Base-by-base conservation (phyloP, 2,113 vertebrate genomes). In the Ascaphus truei region DNA sequence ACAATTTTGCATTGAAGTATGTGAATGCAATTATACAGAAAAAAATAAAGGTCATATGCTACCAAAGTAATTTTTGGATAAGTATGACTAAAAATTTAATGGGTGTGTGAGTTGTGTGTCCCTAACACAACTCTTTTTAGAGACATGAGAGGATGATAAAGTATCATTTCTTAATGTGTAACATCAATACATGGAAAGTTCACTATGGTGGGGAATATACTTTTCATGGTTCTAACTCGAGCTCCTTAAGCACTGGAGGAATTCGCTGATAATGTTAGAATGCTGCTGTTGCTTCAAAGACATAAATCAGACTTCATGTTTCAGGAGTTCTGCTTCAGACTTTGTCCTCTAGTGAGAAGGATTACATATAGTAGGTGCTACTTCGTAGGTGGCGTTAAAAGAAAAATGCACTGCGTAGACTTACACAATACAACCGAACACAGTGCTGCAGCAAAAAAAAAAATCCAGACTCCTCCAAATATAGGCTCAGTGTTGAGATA, bases 251-350 rank as follows among this genome's bases (percentile, higher is more conserved):
- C 43, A 34, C 39, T 16, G 7, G 37, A 58, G 65, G 65, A 68
- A 68, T 68, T 68, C 53, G 37, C 65, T 68, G 65, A 68, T 68
- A 68, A 33, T 47, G 22, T 41, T 34, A 68, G 65, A 48, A 68
- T 48, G 55, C 55, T 50, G 65, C 43, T 37, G n/a, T 36, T 31
- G 12, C 22, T 5, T 48, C 29, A 41, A n/a, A 27, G 65, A 58
- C 55, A 68, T 68, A 68, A 68, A 68, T 68, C 65, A 68, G 29
- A 29, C 45, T 23, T 33, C 26, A 45, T 22, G 37, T 45, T 67
- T 67, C 37, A 43, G 36, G 45, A 33, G 20, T 26, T 55, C 33
- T n/a, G 9, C 18, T 59, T 39, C 34, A 26, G 36, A 12, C 13
- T 59, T 15, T 23, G 22, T 34, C 11, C n/a, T 13, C 29, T 29